A percentile compares a stretch with the other conserved stretches of the same genome.
Conservation (phyloP, 2,113 vertebrate species). For the Mellivora capensis region DNA sequence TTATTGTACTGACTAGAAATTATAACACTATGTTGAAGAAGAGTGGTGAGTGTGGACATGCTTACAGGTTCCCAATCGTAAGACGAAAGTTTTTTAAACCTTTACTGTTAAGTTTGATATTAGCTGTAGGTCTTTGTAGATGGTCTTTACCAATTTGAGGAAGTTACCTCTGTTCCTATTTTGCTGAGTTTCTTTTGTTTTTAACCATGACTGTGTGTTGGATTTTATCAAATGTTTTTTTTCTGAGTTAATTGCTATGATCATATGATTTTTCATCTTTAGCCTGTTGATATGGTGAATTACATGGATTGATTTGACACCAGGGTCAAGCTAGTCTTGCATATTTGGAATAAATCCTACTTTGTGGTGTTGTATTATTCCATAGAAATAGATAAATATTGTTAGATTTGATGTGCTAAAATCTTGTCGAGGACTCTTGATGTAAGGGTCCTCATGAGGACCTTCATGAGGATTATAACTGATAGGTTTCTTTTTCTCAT, state of each 20-base stretch:
- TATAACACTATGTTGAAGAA: not conserved
- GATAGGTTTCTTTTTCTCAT: not conserved
- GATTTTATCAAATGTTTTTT: not conserved
- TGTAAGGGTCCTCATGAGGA: not conserved
- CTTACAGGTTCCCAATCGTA: not conserved
- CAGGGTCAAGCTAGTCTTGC: not conserved
- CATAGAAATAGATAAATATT: not conserved
- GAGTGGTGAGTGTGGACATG: not conserved
- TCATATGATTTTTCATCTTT: not conserved
- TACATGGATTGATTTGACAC: not conserved
- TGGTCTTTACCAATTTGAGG: not conserved
- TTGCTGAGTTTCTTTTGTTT: not conserved
- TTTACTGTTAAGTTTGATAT: not conserved
- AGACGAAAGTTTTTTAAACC: not conserved
- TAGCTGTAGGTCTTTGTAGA: not conserved
- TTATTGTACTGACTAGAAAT: not conserved
- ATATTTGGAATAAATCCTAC: not conserved
- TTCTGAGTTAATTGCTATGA: not conserved
- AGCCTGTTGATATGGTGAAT: not conserved
- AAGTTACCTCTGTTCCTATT: not conserved
- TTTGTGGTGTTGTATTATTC: not conserved
- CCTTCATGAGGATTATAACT: not conserved
- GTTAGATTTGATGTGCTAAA: not conserved
- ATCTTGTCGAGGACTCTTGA: not conserved
- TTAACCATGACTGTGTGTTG: not conserved